Conservation (phyloP, 1,140 invertebrate species). For the Lucilia sericata region DNA sequence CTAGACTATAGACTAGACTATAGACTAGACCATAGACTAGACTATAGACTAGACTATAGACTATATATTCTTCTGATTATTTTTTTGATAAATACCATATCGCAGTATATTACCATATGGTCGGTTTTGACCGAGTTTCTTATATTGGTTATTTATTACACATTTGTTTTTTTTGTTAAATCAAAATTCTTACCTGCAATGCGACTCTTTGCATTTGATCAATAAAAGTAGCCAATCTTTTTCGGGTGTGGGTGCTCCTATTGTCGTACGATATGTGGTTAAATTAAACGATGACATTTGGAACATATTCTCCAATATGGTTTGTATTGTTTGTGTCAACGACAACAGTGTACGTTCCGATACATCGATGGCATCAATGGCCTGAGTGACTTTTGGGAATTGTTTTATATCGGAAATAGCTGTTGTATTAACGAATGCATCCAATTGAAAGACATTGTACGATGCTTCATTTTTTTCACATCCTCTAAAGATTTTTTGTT, state of each 20-base stretch:
- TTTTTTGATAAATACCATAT: no score
- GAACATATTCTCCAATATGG: slow-evolving; percentile 75
- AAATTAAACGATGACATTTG: slow-evolving; percentile 76
- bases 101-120: no score
- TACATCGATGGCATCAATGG: slow-evolving; percentile 64
- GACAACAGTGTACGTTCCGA: slow-evolving; percentile 62
- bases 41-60: no score
- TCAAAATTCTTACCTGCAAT: slow-evolving; percentile 71
- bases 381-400: slow-evolving; percentile 65
- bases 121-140: no score
- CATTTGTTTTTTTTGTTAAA: neutral
- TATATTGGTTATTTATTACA: no score
- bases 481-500: slow-evolving; percentile 69
- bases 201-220: slow-evolving; percentile 81
- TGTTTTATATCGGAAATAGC: slow-evolving; percentile 69
- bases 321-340: slow-evolving; percentile 72
- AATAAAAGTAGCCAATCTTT: slow-evolving; percentile 79
- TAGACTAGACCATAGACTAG: no score
- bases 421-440: slow-evolving; percentile 75
- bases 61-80: no score
- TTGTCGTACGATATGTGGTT: slow-evolving; percentile 73
- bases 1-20: no score
- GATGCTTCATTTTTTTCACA: slow-evolving; percentile 77
- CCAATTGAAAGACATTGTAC: slow-evolving; percentile 79
- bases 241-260: slow-evolving; percentile 76